Conservation (phyloP, 2,888 invertebrate genomes). For the Trissoscelio sp. region DNA sequence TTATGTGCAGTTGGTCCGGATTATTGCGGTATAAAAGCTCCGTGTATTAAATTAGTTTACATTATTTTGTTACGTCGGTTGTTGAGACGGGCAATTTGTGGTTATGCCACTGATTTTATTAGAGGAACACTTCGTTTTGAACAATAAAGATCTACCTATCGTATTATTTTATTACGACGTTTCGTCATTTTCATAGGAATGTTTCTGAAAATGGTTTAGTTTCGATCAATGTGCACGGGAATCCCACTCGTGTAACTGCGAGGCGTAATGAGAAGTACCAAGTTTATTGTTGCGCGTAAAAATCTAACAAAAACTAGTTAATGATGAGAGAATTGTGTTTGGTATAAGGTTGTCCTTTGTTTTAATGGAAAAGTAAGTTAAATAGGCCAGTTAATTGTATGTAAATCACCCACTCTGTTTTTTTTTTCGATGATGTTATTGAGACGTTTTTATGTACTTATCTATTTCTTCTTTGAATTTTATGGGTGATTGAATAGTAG, state of each 20-base stretch:
- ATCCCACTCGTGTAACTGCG: slow-evolving; percentile 7
- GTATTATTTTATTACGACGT: slow-evolving; percentile 21
- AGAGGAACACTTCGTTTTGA: slow-evolving; percentile 12
- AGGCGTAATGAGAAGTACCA: slow-evolving; percentile 22
- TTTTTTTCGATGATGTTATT: background rate
- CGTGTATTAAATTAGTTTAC: slow-evolving; percentile 31
- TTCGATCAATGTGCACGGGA: slow-evolving; percentile 16
- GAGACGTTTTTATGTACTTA: background rate
- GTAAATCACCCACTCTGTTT: background rate
- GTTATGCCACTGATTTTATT: slow-evolving; percentile 24
- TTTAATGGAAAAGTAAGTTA: background rate
- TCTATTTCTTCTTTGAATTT: background rate
- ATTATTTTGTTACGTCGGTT: slow-evolving; percentile 15
- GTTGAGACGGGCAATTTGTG: slow-evolving; percentile 25
- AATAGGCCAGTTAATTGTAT: slow-evolving; percentile 11
- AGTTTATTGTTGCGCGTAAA: slow-evolving; percentile 26
- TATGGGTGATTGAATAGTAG: background rate
- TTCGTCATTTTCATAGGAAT: slow-evolving; percentile 32
- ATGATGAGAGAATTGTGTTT: slow-evolving; percentile 14
- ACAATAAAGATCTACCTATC: slow-evolving; percentile 9
- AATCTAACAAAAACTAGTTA: slow-evolving; percentile 21
- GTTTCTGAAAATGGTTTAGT: background rate
- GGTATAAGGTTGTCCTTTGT: slow-evolving; percentile 2
- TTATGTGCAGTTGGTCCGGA: slow-evolving; percentile 19
- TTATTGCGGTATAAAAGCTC: slow-evolving; percentile 28